These are phyloP conservation scores for Drosophila kurseongensis DNA, from an alignment of 1,140 invertebrate species.

Conservation along the genomic window DNA sequence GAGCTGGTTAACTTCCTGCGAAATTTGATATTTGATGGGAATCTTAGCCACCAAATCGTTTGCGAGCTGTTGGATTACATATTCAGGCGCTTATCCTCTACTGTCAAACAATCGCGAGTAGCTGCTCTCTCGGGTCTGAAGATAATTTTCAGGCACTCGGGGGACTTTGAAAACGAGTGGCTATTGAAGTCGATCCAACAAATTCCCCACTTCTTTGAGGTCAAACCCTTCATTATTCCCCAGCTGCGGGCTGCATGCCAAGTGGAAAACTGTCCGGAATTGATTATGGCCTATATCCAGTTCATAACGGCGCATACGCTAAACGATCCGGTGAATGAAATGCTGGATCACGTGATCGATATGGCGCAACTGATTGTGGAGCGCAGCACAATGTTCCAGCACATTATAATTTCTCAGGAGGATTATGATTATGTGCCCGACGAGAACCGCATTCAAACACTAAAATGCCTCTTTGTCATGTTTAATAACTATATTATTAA, in stretches of 20 bases:
- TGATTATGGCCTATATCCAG: constrained; percentile 95
- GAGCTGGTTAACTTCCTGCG: constrained; percentile 92
- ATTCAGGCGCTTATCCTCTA: constrained; percentile 92
- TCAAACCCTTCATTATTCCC: constrained; percentile 88
- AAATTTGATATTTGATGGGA: constrained; percentile 87
- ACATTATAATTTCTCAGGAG: constrained; percentile 89
- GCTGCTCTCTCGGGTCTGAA: constrained; percentile 90
- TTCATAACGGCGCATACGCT: constrained; percentile 92
- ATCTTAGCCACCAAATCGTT: constrained; percentile 87
- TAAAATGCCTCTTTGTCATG: constrained; percentile 86
- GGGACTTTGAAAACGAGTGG: constrained; percentile 87
- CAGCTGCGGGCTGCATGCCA: constrained; percentile 93
- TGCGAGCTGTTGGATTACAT: constrained; percentile 97
- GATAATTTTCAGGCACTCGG: constrained; percentile 85
- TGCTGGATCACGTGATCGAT: constrained; percentile 89
- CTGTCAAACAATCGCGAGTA: constrained; percentile 90
- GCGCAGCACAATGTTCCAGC: constrained; percentile 93
- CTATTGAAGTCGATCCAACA: constrained; percentile 90
- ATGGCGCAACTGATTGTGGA: constrained; percentile 97
- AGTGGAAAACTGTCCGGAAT: constrained; percentile 93
- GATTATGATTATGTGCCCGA: constrained; percentile 85
- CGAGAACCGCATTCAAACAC: constrained; percentile 89
- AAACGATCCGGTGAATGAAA: constrained; percentile 88
- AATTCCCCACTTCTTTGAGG: constrained; percentile 89
- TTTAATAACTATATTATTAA: constrained; percentile 84